Conservation (phyloP, 1,140 invertebrate species). For the Pseudoatta argentina region DNA sequence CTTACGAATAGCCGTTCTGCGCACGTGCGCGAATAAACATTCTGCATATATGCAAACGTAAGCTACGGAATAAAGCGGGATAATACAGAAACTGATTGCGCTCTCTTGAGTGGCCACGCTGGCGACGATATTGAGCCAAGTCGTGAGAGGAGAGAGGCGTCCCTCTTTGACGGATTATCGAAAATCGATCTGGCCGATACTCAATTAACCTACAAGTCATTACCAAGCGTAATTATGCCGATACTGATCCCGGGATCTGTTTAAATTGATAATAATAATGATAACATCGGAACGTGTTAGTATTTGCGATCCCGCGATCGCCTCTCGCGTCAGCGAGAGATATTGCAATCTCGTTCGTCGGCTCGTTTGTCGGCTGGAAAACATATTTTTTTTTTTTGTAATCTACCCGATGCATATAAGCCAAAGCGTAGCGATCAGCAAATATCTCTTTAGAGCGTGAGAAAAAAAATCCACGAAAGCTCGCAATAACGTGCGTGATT, state of each 20-base stretch:
- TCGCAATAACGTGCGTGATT: constrained; percentile 54
- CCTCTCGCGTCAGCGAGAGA: constrained; percentile 20
- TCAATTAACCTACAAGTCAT: constrained; percentile 75
- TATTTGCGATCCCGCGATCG: neutral
- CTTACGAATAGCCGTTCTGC: constrained; percentile 20
- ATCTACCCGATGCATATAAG: neutral
- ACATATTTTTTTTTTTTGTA: constrained; percentile 22
- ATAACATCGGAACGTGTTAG: constrained; percentile 51
- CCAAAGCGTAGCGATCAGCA: constrained; percentile 35
- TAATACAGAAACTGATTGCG: constrained; percentile 46
- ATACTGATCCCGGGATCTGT: constrained; percentile 70
- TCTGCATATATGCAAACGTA: constrained; percentile 13
- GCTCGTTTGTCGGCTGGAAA: constrained; percentile 8
- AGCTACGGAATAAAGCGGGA: constrained; percentile 54
- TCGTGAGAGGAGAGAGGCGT: neutral
- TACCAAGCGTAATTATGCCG: constrained; percentile 69
- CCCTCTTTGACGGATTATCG: constrained; percentile 75
- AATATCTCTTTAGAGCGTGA: constrained; percentile 32
- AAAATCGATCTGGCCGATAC: constrained; percentile 71
- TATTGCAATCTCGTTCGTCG: constrained; percentile 51
- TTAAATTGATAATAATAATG: constrained; percentile 75
- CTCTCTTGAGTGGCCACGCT: constrained; percentile 36
- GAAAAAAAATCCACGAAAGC: neutral
- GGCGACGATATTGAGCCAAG: constrained; percentile 48
- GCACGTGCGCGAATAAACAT: constrained; percentile 21